Evolutionary conservation across 2,113 vertebrate species (phyloP).

Genomic region (Sander vitreus): DNA sequence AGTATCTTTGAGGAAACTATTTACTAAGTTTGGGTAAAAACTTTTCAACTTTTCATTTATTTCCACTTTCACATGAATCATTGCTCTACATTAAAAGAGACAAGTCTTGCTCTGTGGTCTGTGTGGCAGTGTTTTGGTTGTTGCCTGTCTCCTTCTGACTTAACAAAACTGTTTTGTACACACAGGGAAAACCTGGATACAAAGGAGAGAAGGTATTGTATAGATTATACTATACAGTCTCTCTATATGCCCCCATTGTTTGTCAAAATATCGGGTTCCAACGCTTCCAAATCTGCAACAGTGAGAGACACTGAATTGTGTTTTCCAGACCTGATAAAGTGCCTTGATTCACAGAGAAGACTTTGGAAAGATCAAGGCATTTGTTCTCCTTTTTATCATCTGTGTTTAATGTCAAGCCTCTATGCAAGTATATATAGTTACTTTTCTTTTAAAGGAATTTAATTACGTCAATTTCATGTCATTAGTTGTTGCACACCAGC

Average conservation of each 20-base stretch:
- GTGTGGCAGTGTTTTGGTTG: constrained; percentile 5
- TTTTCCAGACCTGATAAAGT: constrained; percentile 17
- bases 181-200: constrained; percentile 90
- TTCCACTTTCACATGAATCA: background rate
- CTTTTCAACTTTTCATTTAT: too few species aligned
- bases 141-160: constrained; percentile 4
- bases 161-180: constrained; percentile 61
- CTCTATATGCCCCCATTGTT: background rate
- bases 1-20: too few species aligned
- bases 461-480: background rate
- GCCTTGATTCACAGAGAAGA: background rate
- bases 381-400: constrained; percentile 8
- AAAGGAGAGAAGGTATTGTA: constrained; percentile 91
- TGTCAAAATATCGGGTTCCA: constrained; percentile 11
- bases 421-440: constrained; percentile 6
- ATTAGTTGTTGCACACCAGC: background rate
- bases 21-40: background rate
- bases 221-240: background rate
- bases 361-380: constrained; percentile 8
- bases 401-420: constrained; percentile 25
- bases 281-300: constrained; percentile 1
- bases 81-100: background rate
- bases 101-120: constrained; percentile 8
- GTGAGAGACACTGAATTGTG: constrained; percentile 15
- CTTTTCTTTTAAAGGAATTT: background rate